Conservation (phyloP, 2,113 vertebrate species). For the Tetrax tetrax region DNA sequence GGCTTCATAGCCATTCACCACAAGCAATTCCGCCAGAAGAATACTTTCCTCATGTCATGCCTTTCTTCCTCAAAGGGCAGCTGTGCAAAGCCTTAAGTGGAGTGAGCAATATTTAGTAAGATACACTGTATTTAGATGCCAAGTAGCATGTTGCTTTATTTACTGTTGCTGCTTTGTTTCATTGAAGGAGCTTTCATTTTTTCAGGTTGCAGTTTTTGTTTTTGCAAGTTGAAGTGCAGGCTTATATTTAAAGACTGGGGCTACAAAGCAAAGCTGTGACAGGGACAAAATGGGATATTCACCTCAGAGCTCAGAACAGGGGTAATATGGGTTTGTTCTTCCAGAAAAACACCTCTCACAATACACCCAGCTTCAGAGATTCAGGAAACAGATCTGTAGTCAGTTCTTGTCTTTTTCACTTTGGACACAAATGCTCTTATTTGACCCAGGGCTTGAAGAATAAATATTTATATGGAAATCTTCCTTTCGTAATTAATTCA, state of each 20-base stretch:
- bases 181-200: neutral
- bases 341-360: neutral
- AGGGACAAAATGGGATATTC: neutral
- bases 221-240: neutral
- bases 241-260: neutral
- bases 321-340: neutral
- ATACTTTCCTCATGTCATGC: neutral
- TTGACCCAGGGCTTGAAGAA: neutral
- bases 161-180: neutral
- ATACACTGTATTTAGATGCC: neutral
- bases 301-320: neutral
- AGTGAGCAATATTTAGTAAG: neutral
- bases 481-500: slow-evolving; percentile 25
- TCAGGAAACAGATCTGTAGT: neutral
- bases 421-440: neutral
- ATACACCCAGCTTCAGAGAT: neutral
- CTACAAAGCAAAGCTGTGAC: neutral
- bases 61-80: neutral
- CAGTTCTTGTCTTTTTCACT: neutral
- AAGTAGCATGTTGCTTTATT: neutral
- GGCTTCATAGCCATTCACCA: neutral
- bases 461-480: slow-evolving; percentile 3
- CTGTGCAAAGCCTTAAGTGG: neutral
- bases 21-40: neutral
- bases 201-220: neutral